phyloP scores from a whole-genome alignment of 1,140 invertebrate species.

The Neoseiulus cucumeris region DNA sequence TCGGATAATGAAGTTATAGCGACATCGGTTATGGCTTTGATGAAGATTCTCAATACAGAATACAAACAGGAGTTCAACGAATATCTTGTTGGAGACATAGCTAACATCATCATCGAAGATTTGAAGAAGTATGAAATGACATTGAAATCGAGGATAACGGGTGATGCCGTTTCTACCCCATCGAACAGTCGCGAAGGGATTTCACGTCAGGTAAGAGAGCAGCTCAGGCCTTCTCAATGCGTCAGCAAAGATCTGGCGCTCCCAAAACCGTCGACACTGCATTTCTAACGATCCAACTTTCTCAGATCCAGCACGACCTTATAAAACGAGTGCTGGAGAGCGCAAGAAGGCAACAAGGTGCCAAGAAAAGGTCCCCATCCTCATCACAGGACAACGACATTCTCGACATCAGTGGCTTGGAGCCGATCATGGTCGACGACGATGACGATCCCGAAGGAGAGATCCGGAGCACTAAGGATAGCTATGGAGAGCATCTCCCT shows the following conservation, averaged over 20 bases:
- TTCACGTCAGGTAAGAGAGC: neutral
- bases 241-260: neutral
- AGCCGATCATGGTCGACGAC: no score
- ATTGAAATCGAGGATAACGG: neutral
- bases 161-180: neutral
- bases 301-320: neutral
- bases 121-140: neutral
- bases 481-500: no score
- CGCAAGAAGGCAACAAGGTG: neutral
- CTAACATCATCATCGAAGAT: neutral
- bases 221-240: neutral
- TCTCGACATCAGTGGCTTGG: no score
- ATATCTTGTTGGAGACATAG: neutral
- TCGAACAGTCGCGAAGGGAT: neutral
- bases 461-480: no score
- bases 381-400: no score
- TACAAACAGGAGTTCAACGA: neutral
- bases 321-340: neutral
- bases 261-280: no score
- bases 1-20: neutral
- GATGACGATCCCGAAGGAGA: no score
- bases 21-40: neutral
- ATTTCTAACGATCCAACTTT: neutral
- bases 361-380: no score
- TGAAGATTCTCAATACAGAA: neutral